Percentiles rank a stretch among this genome's conserved stretches.
Conservation (phyloP, 2,113 vertebrate genomes). For the Ranitomeya variabilis region DNA sequence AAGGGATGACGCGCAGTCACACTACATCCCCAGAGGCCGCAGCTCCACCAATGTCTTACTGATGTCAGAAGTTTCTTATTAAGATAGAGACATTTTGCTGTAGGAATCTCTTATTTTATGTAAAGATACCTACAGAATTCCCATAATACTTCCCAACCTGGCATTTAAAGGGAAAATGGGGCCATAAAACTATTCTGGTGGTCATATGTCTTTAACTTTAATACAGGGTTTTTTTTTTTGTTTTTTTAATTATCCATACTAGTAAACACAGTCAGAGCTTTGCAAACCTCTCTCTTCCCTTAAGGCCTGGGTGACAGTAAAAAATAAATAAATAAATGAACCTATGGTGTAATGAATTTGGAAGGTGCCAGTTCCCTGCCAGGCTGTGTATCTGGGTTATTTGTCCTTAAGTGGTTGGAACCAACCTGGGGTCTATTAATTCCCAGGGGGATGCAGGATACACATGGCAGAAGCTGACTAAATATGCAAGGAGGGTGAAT, state of each 20-base stretch:
- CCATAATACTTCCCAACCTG: not conserved
- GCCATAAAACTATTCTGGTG: not conserved
- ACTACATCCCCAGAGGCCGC: not conserved
- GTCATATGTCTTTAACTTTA: not conserved
- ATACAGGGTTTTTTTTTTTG: not conserved
- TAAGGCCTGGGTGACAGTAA: not conserved
- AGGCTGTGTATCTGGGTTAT: not conserved
- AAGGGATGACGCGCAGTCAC: not conserved
- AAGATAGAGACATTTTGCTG: not conserved
- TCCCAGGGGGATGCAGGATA: not conserved
- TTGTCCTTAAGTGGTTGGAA: not conserved
- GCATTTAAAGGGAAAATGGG: too few relatives aligned
- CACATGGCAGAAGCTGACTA: constrained; percentile 4
- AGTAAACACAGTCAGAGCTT: not conserved
- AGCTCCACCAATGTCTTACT: not conserved
- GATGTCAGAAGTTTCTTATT: not conserved
- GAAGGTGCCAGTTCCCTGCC: constrained; percentile 7
- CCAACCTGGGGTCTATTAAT: not conserved
- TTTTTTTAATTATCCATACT: not conserved
- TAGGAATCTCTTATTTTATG: not conserved
- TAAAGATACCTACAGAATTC: not conserved
- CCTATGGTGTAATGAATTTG: not conserved
- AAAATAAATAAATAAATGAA: not conserved
- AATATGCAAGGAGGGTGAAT: not conserved
- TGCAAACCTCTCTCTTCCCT: not conserved